Evolutionary conservation across 2,113 vertebrate species (phyloP).

Genomic region (Scortum barcoo): DNA sequence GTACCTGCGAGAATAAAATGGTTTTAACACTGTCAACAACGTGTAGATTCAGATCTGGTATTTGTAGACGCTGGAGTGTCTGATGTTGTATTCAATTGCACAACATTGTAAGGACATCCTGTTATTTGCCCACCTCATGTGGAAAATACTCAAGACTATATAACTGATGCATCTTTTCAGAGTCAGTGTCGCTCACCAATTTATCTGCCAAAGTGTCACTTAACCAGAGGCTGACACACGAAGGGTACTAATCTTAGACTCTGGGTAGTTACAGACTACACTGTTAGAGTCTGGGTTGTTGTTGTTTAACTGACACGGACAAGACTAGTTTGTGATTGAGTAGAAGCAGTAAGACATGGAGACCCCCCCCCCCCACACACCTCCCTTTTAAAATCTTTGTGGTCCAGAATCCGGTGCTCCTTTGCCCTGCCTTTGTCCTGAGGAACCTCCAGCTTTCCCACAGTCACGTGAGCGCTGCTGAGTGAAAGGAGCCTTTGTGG

Average conservation of each 20-base stretch:
- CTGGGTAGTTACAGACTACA: not conserved
- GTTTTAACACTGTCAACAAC: not conserved
- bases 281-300: constrained; percentile 1
- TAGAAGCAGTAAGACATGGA: constrained; percentile 19
- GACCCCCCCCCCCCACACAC: constrained; percentile 18
- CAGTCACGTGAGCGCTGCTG: constrained; percentile 70
- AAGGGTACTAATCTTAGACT: not conserved
- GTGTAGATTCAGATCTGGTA: constrained; percentile 3
- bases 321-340: constrained; percentile 13
- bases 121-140: not conserved
- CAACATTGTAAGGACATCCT: constrained; percentile 15
- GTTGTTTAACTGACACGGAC: constrained; percentile 23
- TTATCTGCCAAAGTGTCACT: not conserved
- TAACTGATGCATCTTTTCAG: not conserved
- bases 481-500: constrained; percentile 78
- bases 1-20: not conserved
- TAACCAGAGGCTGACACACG: not conserved
- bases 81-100: not conserved
- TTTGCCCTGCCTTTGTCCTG: constrained; percentile 40
- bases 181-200: not conserved
- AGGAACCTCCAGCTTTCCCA: constrained; percentile 72
- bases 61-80: not conserved
- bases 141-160: not conserved
- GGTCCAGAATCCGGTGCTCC: constrained; percentile 38
- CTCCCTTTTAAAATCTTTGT: constrained; percentile 43